phyloP scores from a whole-genome alignment of 2,797 vertebrate genomes.

The Meda fulgida region DNA sequence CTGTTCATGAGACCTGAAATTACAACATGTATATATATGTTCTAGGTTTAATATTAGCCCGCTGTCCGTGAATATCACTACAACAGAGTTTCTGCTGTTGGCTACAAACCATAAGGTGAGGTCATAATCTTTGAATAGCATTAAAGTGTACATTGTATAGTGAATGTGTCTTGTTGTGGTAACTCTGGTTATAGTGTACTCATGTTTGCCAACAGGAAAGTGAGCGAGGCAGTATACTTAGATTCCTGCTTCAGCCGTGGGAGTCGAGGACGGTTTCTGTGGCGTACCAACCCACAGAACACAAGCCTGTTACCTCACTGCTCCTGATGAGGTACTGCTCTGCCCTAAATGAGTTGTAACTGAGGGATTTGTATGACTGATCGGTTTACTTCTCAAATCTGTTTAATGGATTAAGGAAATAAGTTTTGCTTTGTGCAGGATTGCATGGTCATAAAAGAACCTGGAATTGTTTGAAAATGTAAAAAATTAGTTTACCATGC shows the following conservation, averaged over 20 bases:
- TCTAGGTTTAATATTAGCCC: slow-evolving; percentile 84
- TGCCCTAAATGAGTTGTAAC: neutral
- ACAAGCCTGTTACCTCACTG: slow-evolving; percentile 88
- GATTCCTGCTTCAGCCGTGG: slow-evolving; percentile 85
- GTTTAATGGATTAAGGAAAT: neutral
- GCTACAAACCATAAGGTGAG: slow-evolving; percentile 71
- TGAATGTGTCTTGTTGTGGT: neutral
- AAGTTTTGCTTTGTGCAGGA: neutral
- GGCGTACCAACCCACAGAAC: slow-evolving; percentile 87
- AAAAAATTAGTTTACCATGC: neutral
- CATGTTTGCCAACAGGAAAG: slow-evolving; percentile 14
- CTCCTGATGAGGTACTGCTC: slow-evolving; percentile 88
- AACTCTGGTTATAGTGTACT: neutral
- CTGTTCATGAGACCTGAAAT: neutral
- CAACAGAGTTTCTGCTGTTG: slow-evolving; percentile 88
- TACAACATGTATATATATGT: slow-evolving; percentile 25
- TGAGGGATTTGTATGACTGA: neutral
- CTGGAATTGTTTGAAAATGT: neutral
- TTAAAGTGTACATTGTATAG: neutral
- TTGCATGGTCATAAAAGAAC: neutral
- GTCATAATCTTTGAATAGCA: neutral
- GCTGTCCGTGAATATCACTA: slow-evolving; percentile 88
- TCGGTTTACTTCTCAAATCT: neutral
- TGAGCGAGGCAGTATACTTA: slow-evolving; percentile 63
- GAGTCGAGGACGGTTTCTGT: slow-evolving; percentile 87